Conservation (phyloP, 1,140 invertebrate genomes). For the Cydia strobilella region DNA sequence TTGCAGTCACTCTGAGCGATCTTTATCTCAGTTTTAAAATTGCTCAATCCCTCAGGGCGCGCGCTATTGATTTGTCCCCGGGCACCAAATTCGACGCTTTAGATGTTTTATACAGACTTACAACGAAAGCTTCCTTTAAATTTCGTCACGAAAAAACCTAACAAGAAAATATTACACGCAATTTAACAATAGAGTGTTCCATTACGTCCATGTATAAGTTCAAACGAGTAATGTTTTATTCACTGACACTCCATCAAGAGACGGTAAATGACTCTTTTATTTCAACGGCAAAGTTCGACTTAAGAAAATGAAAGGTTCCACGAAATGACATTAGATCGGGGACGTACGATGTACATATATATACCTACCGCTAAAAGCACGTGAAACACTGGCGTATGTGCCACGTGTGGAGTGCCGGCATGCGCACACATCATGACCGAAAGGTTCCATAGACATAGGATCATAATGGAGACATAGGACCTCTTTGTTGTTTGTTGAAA, state of each 20-base stretch:
- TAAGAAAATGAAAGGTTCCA: slow-evolving; percentile 67
- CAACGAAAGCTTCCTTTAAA: slow-evolving; percentile 37
- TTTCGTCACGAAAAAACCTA: slow-evolving; percentile 19
- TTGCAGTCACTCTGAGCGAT: slow-evolving; percentile 69
- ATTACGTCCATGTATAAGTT: slow-evolving; percentile 33
- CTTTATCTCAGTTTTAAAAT: slow-evolving; percentile 80
- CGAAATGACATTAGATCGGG: slow-evolving; percentile 63
- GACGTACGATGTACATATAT: slow-evolving; percentile 58
- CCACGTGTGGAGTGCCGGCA: slow-evolving; percentile 40
- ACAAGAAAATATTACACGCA: slow-evolving; percentile 23
- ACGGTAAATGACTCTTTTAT: slow-evolving; percentile 50
- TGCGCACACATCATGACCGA: slow-evolving; percentile 35
- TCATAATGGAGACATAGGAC: not conserved
- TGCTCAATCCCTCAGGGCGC: slow-evolving; percentile 68
- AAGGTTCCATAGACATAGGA: slow-evolving; percentile 36
- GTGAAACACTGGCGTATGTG: slow-evolving; percentile 47
- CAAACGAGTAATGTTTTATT: slow-evolving; percentile 49
- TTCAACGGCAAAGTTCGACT: slow-evolving; percentile 53
- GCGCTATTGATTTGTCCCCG: slow-evolving; percentile 72
- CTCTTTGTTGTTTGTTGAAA: not conserved
- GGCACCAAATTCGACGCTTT: slow-evolving; percentile 67
- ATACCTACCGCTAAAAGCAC: slow-evolving; percentile 68
- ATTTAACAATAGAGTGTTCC: slow-evolving; percentile 33
- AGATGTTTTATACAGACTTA: slow-evolving; percentile 65
- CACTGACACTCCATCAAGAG: slow-evolving; percentile 42